A percentile compares a stretch with the other conserved stretches of the same genome.
Evolutionary conservation across 1,140 invertebrate genomes (phyloP).

Genomic region (Periplaneta americana): DNA sequence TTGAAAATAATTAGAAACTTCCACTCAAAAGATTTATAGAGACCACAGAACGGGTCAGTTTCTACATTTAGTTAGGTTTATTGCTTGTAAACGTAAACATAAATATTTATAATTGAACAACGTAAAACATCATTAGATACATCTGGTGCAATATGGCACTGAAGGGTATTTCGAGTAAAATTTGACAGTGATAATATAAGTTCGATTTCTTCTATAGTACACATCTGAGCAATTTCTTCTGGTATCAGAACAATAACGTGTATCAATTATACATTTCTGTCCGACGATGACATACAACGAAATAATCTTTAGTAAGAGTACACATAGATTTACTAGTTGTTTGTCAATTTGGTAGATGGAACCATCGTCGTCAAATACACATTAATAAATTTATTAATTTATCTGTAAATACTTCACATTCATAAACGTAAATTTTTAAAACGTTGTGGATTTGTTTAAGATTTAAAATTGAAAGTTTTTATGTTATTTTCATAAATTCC

Average conservation of each 20-base stretch:
- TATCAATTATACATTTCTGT: neutral
- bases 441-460: neutral
- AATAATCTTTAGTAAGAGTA: neutral
- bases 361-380: neutral
- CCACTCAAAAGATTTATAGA: too few species aligned
- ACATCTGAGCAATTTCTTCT: slow-evolving; percentile 20
- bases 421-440: neutral
- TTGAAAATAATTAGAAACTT: too few species aligned
- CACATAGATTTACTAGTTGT: neutral
- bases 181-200: neutral
- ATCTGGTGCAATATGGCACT: neutral
- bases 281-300: neutral
- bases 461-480: neutral
- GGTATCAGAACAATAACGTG: slow-evolving; percentile 13
- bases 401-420: neutral
- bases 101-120: neutral
- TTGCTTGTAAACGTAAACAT: neutral
- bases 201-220: slow-evolving; percentile 18
- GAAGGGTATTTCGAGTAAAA: neutral
- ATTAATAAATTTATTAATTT: neutral
- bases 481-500: neutral
- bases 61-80: neutral
- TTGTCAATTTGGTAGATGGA: neutral
- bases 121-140: neutral
- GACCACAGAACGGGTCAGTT: too few species aligned